Percentiles rank a stretch among this genome's conserved stretches.
Conservation (phyloP, 2,797 vertebrate genomes). For the Lindbergichthys nudifrons region DNA sequence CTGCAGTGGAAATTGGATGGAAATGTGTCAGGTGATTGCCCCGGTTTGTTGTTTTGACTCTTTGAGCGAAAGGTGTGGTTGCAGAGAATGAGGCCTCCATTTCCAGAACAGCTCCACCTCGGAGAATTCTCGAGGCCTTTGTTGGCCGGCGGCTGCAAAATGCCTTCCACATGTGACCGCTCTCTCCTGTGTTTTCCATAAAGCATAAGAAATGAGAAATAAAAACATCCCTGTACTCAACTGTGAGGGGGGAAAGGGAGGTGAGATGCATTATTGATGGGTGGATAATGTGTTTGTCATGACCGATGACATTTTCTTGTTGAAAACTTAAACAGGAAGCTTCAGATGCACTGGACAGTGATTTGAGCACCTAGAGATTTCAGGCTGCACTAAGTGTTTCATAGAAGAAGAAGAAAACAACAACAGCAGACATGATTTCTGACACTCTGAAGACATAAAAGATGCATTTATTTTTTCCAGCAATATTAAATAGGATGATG, state of each 20-base stretch:
- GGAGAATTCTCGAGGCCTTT: slow-evolving; percentile 93
- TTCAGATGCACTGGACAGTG: slow-evolving; percentile 59
- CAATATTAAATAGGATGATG: slow-evolving; percentile 17
- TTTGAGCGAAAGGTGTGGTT: slow-evolving; percentile 90
- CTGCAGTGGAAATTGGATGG: slow-evolving; percentile 99
- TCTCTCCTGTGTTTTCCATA: slow-evolving; percentile 93
- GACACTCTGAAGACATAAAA: not conserved
- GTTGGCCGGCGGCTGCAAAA: slow-evolving; percentile 93
- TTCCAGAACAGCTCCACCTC: slow-evolving; percentile 89
- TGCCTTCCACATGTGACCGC: slow-evolving; percentile 88
- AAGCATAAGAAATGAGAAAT: slow-evolving; percentile 92
- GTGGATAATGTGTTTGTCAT: slow-evolving; percentile 89
- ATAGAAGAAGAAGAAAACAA: not conserved
- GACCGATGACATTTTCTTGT: slow-evolving; percentile 82
- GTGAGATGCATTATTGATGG: slow-evolving; percentile 94
- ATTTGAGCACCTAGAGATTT: slow-evolving; percentile 59
- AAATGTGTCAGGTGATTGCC: slow-evolving; percentile 99
- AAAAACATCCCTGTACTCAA: slow-evolving; percentile 80
- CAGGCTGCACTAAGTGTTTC: slow-evolving; percentile 33
- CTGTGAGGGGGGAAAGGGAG: slow-evolving; percentile 63
- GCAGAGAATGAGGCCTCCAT: slow-evolving; percentile 89
- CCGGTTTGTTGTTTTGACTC: slow-evolving; percentile 92
- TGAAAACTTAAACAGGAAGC: slow-evolving; percentile 78
- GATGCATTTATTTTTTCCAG: slow-evolving; percentile 11
- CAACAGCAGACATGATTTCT: slow-evolving; percentile 15